Conservation (phyloP, 2,888 invertebrate species). For the Chaetoderma sp. region DNA sequence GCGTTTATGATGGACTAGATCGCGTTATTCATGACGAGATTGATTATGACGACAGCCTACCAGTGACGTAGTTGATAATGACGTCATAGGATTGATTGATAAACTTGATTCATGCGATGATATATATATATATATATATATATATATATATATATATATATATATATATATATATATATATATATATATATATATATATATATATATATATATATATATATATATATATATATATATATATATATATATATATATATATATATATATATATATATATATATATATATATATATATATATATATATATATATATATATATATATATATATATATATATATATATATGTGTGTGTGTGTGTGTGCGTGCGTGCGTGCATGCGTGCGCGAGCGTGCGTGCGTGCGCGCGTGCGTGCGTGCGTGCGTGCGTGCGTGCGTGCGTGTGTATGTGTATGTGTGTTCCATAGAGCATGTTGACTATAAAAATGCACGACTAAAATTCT, state of each 20-base stretch:
- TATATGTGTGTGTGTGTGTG: not conserved
- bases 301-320: not conserved
- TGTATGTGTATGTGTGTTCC: not conserved
- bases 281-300: conserved; percentile 1
- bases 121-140: not conserved
- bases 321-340: not conserved
- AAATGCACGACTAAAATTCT: no score
- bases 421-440: not conserved
- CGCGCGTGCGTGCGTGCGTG: not conserved
- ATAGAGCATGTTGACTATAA: no score
- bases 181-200: conserved; percentile 1
- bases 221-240: not conserved
- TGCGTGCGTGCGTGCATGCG: not conserved
- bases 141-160: conserved; percentile 1
- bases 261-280: not conserved
- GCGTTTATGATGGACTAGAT: no score
- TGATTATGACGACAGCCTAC: no score
- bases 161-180: not conserved
- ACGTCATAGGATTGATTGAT: no score
- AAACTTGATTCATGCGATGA: no score
- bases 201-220: not conserved
- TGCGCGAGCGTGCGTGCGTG: no score
- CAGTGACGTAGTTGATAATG: no score
- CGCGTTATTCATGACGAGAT: no score
- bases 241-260: not conserved